These are phyloP conservation scores for Lacerta bilineata DNA, from an alignment of 2,797 vertebrate species.

Conservation along the genomic window DNA sequence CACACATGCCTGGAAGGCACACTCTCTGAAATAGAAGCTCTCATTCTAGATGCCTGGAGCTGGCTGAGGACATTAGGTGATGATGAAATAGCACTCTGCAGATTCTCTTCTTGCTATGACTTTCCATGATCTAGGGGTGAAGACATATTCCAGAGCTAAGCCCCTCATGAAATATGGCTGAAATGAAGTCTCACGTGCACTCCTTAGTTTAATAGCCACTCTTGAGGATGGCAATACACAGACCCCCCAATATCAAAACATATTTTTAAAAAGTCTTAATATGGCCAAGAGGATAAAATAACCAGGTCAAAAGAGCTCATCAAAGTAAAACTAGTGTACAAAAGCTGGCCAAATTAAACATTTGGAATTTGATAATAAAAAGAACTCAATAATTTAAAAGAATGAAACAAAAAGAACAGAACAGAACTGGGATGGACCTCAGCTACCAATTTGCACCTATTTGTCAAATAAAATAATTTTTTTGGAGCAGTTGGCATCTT, in stretches of 20 bases:
- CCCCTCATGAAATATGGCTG: not conserved
- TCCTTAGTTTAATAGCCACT: not conserved
- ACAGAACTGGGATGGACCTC: not conserved
- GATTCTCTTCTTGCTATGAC: not conserved
- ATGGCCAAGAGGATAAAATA: conserved; percentile 3
- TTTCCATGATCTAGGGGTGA: not conserved
- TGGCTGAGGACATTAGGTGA: not conserved
- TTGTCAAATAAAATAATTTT: conserved; percentile 15
- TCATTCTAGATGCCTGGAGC: not conserved
- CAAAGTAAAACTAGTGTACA: not conserved
- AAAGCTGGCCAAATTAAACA: not conserved
- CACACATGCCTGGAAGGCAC: not conserved
- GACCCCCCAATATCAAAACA: too few species aligned
- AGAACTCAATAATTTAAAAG: not conserved
- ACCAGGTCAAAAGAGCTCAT: not conserved
- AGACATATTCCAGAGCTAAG: not conserved
- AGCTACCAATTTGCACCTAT: not conserved
- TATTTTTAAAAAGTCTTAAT: not conserved
- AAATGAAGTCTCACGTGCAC: not conserved
- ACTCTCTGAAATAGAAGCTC: not conserved
- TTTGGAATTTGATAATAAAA: not conserved
- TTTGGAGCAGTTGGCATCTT: not conserved
- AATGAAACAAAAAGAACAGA: not conserved
- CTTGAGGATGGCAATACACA: not conserved
- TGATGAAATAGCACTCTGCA: not conserved